These are phyloP conservation scores for Dascillus cervinus DNA, from an alignment of 2,888 invertebrate species.

Conservation along the genomic window DNA sequence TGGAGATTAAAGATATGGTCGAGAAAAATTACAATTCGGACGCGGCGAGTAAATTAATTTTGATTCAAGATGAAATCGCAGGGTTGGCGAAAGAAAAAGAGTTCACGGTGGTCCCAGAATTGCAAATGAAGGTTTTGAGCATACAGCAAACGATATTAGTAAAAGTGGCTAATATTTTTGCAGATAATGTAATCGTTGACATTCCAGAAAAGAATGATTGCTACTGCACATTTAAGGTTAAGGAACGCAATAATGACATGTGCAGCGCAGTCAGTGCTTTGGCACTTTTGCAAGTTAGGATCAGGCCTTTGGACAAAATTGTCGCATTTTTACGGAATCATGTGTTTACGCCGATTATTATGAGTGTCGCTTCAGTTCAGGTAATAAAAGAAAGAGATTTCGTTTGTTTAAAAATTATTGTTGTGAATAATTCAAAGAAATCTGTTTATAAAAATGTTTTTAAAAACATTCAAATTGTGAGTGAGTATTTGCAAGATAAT, in stretches of 20 bases:
- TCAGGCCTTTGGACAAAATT: slow-evolving; percentile 49
- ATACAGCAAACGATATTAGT: slow-evolving; percentile 44
- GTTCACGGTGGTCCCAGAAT: slow-evolving; percentile 46
- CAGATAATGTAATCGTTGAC: slow-evolving; percentile 44
- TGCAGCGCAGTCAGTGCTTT: slow-evolving; percentile 41
- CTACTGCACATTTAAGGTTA: slow-evolving; percentile 38
- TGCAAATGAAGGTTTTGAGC: slow-evolving; percentile 43
- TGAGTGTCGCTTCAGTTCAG: slow-evolving; percentile 42
- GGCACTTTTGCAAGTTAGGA: slow-evolving; percentile 33
- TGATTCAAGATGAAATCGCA: slow-evolving; percentile 43
- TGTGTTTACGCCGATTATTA: slow-evolving; percentile 52
- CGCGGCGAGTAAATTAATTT: slow-evolving; percentile 47
- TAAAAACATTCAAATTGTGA: slow-evolving; percentile 48
- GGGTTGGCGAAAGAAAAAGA: slow-evolving; percentile 44
- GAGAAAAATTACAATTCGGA: slow-evolving; percentile 34
- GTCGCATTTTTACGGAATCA: slow-evolving; percentile 50
- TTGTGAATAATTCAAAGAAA: slow-evolving; percentile 39
- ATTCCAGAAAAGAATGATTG: slow-evolving; percentile 33
- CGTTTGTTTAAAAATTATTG: slow-evolving; percentile 27
- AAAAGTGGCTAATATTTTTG: slow-evolving; percentile 46
- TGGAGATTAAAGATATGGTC: slow-evolving; percentile 33
- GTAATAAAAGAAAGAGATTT: slow-evolving; percentile 37
- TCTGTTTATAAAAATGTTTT: slow-evolving; percentile 50
- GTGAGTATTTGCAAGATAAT: slow-evolving; percentile 51
- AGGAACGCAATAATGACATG: slow-evolving; percentile 36